Evolutionary conservation across 2,797 vertebrate species (phyloP), one percentile per base, ranked within the genome.

Genomic region (Numenius phaeopus): DNA sequence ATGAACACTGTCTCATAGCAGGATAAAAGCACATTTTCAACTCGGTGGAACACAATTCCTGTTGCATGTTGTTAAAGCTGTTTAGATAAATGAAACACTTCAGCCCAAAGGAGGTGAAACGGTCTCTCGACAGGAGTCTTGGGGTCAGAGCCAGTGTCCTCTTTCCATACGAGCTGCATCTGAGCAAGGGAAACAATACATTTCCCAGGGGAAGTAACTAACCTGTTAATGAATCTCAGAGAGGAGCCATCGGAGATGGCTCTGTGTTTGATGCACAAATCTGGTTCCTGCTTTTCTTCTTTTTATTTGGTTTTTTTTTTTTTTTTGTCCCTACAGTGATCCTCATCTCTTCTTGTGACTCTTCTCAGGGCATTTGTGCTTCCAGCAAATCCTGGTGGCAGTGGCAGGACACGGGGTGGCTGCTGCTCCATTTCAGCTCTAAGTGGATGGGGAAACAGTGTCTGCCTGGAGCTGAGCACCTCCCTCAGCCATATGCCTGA

Each of bases 81-180:
- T 11, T 89, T 21, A 44, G 55, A 57, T 19, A 70, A 89, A 84
- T 65, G 65, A 67, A 61, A 54, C 32, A 1, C n/a, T 61, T 69
- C 29, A 44, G 49, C 46, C 46, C 39, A 14, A 32, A 87, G 70
- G 50, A 52, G 71, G 71, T 27, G 27, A 62, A 82, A 57, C n/a
- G 21, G 21, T 24, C 66, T 66, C 24, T 55, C 32, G 66, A 24
- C 26, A 49, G 64, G 2, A 14, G 39, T 46, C 5, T 34, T 69
- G 70, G 46, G 54, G 34, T 81, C 57, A 39, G 10, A 55, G 40
- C 0, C 5, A 57, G n/a, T 0, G 0, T 65, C 42, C 37, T 44
- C 15, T n/a, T 93, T 81, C 58, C 27, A 11, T 10, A 2, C 0
- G 7, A 90, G 26, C 37, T 27, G 8, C 26, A 5, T 19, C 29